Evolutionary conservation across 1,140 invertebrate genomes (phyloP), one percentile per base, ranked within the genome.

Genomic region (Psix sp.): DNA sequence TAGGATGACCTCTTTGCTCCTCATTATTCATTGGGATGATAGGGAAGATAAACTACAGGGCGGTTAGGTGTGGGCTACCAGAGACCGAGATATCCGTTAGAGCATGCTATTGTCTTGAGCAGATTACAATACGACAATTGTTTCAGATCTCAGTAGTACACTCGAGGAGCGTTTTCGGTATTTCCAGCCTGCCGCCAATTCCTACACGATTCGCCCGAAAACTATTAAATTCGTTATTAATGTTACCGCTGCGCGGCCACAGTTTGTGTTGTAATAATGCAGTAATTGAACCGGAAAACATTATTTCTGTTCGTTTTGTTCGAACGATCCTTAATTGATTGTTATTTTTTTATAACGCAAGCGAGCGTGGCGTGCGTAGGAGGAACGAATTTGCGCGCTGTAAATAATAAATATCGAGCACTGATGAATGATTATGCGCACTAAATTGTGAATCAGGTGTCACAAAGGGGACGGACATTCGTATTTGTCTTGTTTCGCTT

Each of bases 141-240:
- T 83, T 82, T 81, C 80, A 80, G 74, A 75, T 70, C 80, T 80
- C 80, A 77, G 76, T 76, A 76, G 73, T 76, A 74, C 43, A 67
- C 67, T 74, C 59, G 59, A 66, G 68, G 76, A 76, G 49, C 67
- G 43, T 71, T 76, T 76, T 72, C 57, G 74, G 67, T 67, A 76
- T 72, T 76, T 71, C 62, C 45, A 68, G 51, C 52, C 48, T 66
- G 24, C 56, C 59, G 42, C 63, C 65, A 59, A 70, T 74, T 74
- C 59, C 63, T 45, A 54, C 62, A 51, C 71, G 66, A 73, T 67
- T 48, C 48, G 54, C 63, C 45, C 76, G 74, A 80, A 82, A 83
- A 84, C 78, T 82, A 83, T 84, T 82, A 84, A 82, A 83, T 83
- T 81, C 77, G 77, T 80, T 82, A 83, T 84, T 82, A 82, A 80